Conservation (phyloP, 2,113 vertebrate genomes). For the Oryzias curvinotus region DNA sequence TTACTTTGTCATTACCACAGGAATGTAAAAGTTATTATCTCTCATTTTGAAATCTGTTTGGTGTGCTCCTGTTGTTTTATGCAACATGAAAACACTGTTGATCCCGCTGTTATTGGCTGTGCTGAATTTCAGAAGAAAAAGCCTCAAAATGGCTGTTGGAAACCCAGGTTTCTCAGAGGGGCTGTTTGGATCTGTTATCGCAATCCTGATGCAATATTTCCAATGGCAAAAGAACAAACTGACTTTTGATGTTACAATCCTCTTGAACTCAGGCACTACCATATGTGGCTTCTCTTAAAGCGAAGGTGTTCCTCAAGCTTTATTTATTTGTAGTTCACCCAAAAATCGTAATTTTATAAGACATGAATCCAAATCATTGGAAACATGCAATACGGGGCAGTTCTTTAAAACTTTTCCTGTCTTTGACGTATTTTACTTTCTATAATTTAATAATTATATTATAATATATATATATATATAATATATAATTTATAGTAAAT, state of each 20-base stretch:
- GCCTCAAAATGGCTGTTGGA: not conserved
- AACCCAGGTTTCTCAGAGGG: not conserved
- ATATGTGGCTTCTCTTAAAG: not conserved
- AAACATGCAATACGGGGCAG: too few species aligned
- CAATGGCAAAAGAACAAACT: slow-evolving; percentile 17
- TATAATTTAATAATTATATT: too few species aligned
- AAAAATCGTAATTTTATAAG: too few species aligned
- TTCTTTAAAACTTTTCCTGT: too few species aligned
- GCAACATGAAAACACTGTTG: not conserved
- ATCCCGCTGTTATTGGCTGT: not conserved
- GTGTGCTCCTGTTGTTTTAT: not conserved
- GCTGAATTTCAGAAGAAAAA: not conserved
- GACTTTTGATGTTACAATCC: slow-evolving; percentile 14
- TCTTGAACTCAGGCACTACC: slow-evolving; percentile 12
- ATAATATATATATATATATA: too few species aligned
- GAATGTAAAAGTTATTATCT: not conserved
- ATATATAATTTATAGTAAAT: too few species aligned
- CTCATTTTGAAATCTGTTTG: not conserved
- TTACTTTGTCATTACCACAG: not conserved
- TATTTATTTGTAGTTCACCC: not conserved
- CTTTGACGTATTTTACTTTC: too few species aligned
- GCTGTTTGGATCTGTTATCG: slow-evolving; percentile 12
- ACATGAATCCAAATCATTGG: too few species aligned
- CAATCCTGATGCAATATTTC: slow-evolving; percentile 40
- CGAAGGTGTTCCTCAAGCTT: not conserved